Evolutionary conservation across 2,888 invertebrate species (phyloP).

Genomic region (Pilophorus perplexus): DNA sequence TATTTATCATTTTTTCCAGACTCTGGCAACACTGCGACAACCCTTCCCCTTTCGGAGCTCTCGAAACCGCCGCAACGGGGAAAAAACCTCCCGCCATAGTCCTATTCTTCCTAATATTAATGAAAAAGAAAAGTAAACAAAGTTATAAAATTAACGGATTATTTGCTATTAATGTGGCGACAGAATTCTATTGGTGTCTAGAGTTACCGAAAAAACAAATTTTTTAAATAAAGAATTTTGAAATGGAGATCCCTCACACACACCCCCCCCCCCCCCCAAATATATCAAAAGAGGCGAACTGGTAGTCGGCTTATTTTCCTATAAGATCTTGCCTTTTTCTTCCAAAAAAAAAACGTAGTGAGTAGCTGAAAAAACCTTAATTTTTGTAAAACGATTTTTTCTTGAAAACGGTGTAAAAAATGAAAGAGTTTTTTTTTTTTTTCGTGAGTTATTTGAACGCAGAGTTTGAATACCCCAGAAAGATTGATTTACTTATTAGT

Average conservation of each 20-base stretch:
- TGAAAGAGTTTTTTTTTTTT: neutral
- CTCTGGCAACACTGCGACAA: too few species aligned
- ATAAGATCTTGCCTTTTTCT: slow-evolving; percentile 9
- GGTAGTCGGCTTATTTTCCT: neutral
- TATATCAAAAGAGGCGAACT: neutral
- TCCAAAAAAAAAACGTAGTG: neutral
- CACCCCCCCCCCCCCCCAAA: too few species aligned
- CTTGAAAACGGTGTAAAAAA: neutral
- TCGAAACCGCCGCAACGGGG: too few species aligned
- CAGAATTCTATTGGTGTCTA: slow-evolving; percentile 30
- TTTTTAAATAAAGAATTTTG: neutral
- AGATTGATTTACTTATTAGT: neutral
- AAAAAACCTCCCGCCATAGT: too few species aligned
- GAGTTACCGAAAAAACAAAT: slow-evolving; percentile 8
- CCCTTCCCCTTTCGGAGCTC: too few species aligned
- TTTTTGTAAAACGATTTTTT: neutral
- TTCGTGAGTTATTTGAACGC: too few species aligned
- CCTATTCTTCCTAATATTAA: too few species aligned
- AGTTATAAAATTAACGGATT: too few species aligned
- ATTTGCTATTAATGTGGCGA: slow-evolving; percentile 12
- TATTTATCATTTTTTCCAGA: too few species aligned
- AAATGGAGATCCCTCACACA: neutral
- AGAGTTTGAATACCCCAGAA: too few species aligned
- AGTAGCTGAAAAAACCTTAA: neutral
- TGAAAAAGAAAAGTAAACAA: too few species aligned